Conservation (phyloP, 2,113 vertebrate species). For the Erinaceus europaeus region DNA sequence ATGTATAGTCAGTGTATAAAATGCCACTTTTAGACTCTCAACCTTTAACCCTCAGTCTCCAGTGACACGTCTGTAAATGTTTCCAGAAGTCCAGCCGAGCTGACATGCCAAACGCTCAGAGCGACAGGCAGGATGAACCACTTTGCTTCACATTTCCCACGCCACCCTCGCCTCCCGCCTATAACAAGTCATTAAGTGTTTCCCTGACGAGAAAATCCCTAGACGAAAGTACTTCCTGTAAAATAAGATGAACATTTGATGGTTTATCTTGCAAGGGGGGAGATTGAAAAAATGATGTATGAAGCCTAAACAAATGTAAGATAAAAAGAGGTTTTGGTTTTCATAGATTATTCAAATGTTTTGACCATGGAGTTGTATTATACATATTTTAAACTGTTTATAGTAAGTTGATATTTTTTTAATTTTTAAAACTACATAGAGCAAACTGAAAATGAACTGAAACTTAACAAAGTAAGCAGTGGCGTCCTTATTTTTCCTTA, state of each 20-base stretch:
- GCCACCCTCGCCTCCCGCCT: background rate
- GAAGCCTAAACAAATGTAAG: constrained; percentile 73
- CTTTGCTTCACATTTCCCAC: constrained; percentile 45
- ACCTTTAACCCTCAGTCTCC: constrained; percentile 69
- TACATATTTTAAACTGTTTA: constrained; percentile 88
- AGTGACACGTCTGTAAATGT: constrained; percentile 37
- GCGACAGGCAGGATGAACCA: constrained; percentile 57
- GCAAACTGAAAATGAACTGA: constrained; percentile 82
- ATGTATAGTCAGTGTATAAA: constrained; percentile 74
- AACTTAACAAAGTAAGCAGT: constrained; percentile 78
- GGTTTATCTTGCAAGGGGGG: constrained; percentile 54
- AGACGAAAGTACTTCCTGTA: constrained; percentile 66
- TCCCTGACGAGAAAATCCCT: constrained; percentile 53
- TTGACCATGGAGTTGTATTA: constrained; percentile 83
- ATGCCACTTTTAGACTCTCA: constrained; percentile 73
- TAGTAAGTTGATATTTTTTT: constrained; percentile 88
- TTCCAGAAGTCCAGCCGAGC: constrained; percentile 49
- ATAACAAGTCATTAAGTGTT: constrained; percentile 34
- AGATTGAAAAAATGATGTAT: constrained; percentile 70
- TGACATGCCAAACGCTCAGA: constrained; percentile 49
- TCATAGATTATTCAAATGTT: constrained; percentile 80
- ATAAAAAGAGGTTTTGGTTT: constrained; percentile 78
- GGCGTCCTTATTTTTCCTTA: constrained; percentile 80
- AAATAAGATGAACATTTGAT: constrained; percentile 42
- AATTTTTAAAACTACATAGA: constrained; percentile 85